Conservation (phyloP, 2,888 invertebrate genomes). For the Cinara cedri region DNA sequence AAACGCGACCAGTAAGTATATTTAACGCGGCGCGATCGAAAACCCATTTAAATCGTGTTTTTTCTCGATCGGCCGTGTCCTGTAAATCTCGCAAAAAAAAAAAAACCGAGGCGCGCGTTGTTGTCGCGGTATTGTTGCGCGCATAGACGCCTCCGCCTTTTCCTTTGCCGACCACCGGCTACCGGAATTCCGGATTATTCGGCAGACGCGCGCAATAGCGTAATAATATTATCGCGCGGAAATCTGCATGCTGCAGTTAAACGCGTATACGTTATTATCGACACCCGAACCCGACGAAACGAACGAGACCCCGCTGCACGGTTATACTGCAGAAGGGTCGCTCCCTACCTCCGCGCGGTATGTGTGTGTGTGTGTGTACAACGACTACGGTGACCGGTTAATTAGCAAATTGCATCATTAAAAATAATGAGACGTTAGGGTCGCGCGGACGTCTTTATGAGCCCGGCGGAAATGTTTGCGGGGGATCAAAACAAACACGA, state of each 20-base stretch:
- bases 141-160: no score
- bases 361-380: no score
- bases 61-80: no score
- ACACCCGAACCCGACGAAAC: slow-evolving; percentile 44
- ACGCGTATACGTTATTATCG: slow-evolving; percentile 31
- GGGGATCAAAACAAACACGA: slow-evolving; percentile 26
- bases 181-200: no score
- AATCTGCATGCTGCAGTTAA: slow-evolving; percentile 34
- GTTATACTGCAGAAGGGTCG: slow-evolving; percentile 38
- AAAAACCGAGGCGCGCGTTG: no score
- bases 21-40: no score
- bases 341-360: slow-evolving; percentile 27
- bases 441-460: slow-evolving; percentile 31
- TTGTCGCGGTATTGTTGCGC: no score
- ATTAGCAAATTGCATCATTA: slow-evolving; percentile 56
- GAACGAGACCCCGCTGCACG: neutral
- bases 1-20: no score
- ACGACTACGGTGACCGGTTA: slow-evolving; percentile 39
- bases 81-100: no score
- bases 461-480: slow-evolving; percentile 7
- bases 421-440: slow-evolving; percentile 54
- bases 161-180: no score
- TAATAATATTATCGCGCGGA: slow-evolving; percentile 30
- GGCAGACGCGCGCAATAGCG: no score
- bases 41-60: no score